Base-by-base conservation (phyloP, 1,140 invertebrate genomes). In the Bombus soroeensis region DNA sequence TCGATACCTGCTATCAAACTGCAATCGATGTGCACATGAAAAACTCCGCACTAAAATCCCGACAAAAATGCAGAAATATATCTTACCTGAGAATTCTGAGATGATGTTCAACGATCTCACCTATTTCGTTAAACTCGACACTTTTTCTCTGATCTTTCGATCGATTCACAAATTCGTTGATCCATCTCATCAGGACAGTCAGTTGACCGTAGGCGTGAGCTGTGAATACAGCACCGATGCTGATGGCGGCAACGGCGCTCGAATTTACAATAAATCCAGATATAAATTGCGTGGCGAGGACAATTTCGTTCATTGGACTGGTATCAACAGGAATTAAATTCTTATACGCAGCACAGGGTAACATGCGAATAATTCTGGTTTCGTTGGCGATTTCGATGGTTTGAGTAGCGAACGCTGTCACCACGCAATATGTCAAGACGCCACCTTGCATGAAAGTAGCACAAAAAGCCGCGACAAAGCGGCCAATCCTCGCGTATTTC, bases 1-100 rank as follows among this genome's bases (percentile, higher is more conserved):
- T 93, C 90, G 22, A 92, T 81, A 32, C 85, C 77, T 25, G 57
- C n/a, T 34, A 90, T 64, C 13, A 93, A 93, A 76, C 92, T 93
- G 43, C 18, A 89, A 81, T 43, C 13, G 25, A 85, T 41, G 76
- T 41, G 9, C 12, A 62, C 6, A 4, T 28, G 41, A 5, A 22
- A 32, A 64, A 1, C 3, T n/a, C 0, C 15, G 9, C 8, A 1
- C 22, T 22, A 28, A 3, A 9, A 28, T 15, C 9, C 6, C 25
- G 2, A 4, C 1, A 2, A 15, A 43, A 28, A 9, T 15, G 0
- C 9, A 59, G 25, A 25, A 37, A 88, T 9, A 2, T 80, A 74
- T 82, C 78, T 80, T 62, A 73, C 80, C 47, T 62, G 12, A 81
- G 12, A 6, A 41, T 64, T 22, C 86, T 85, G 12, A 89, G 43